Percentiles rank a stretch among this genome's conserved stretches.
Conservation (phyloP, 1,140 invertebrate species). For the Forficula auricularia region DNA sequence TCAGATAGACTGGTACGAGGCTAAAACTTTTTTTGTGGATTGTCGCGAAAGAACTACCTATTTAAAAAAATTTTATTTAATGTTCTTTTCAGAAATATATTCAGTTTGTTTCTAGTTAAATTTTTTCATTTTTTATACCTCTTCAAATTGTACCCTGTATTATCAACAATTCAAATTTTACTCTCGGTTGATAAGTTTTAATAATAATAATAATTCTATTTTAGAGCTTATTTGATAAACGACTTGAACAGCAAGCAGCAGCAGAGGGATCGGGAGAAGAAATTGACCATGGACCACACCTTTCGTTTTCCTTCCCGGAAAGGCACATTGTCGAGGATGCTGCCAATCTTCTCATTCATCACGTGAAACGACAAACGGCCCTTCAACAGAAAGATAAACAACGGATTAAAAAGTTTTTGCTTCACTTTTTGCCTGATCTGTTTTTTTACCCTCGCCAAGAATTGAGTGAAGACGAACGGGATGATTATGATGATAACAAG, state of each 20-base stretch:
- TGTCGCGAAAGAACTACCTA: too few species aligned
- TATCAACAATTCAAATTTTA: too few species aligned
- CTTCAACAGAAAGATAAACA: slow-evolving; percentile 95
- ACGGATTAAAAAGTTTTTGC: slow-evolving; percentile 79
- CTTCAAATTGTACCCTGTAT: too few species aligned
- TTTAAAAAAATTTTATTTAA: too few species aligned
- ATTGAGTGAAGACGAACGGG: slow-evolving; percentile 84
- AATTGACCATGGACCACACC: slow-evolving; percentile 47
- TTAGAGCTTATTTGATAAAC: slow-evolving; percentile 27
- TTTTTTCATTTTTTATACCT: too few species aligned
- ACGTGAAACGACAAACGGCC: slow-evolving; percentile 88
- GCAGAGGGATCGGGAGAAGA: slow-evolving; percentile 37
- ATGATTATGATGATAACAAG: slow-evolving; percentile 50
- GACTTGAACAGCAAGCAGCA: slow-evolving; percentile 63
- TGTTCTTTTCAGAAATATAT: too few species aligned
- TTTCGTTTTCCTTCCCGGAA: slow-evolving; percentile 61
- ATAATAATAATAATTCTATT: too few species aligned
- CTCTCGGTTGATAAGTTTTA: too few species aligned
- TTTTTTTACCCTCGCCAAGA: slow-evolving; percentile 85
- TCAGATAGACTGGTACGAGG: too few species aligned
- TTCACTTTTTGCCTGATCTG: slow-evolving; percentile 85
- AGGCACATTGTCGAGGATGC: slow-evolving; percentile 82
- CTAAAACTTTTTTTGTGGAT: too few species aligned
- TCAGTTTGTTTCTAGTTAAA: too few species aligned
- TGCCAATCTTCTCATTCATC: slow-evolving; percentile 87